A percentile compares a stretch with the other conserved stretches of the same genome.
phyloP scores from a whole-genome alignment of 2,797 vertebrate species.

The Iguana delicatissima region DNA sequence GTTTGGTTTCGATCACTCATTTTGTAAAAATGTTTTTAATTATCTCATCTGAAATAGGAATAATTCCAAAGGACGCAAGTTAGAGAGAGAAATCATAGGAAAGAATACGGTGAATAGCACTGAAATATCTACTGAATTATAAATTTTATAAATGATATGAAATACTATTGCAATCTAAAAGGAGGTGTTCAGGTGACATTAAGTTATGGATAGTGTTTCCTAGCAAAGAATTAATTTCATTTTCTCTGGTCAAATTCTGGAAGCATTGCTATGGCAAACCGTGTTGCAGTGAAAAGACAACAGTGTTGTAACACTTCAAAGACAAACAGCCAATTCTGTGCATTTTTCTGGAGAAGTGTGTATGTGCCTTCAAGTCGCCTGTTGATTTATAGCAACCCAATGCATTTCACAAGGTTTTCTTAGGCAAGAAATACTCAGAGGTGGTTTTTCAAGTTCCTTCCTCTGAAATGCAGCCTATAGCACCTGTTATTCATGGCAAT shows the following conservation, averaged over 20 bases:
- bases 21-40: not conserved
- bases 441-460: too few relatives aligned
- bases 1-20: not conserved
- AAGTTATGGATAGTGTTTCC: not conserved
- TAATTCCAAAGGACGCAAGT: not conserved
- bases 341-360: too few relatives aligned
- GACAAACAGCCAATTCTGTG: not conserved
- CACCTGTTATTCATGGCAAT: too few relatives aligned
- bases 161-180: not conserved
- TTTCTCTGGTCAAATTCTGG: not conserved
- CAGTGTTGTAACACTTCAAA: not conserved
- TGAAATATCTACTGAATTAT: not conserved
- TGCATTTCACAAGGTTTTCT: too few relatives aligned
- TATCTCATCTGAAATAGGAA: not conserved
- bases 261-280: not conserved
- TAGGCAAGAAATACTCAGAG: too few relatives aligned
- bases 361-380: too few relatives aligned
- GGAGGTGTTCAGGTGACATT: not conserved
- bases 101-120: not conserved
- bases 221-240: not conserved
- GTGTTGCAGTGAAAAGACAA: not conserved
- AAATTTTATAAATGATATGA: not conserved
- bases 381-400: too few relatives aligned
- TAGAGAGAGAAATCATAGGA: not conserved
- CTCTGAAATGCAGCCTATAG: too few relatives aligned